Evolutionary conservation across 1,140 invertebrate species (phyloP).

Genomic region (Caenorhabditis tropicalis): DNA sequence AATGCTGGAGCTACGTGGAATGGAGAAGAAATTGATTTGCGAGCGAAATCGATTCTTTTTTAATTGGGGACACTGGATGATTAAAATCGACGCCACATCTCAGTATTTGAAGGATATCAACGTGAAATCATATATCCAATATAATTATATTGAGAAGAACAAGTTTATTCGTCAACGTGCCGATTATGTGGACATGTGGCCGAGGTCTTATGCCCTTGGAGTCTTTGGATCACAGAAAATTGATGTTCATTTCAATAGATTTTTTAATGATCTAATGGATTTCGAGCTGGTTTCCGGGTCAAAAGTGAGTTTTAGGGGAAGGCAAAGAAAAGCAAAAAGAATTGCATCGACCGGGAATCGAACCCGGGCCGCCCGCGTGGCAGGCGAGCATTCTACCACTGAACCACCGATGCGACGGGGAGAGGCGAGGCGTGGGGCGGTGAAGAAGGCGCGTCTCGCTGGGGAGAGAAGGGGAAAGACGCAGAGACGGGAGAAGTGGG

Average conservation of each 20-base stretch:
- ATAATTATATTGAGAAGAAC: conserved; percentile 71
- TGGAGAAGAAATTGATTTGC: conserved; percentile 91
- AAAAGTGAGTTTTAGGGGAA: conserved; percentile 56
- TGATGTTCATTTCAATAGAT: conserved; percentile 86
- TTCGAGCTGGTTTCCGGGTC: conserved; percentile 89
- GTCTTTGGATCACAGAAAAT: conserved; percentile 86
- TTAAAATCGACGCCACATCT: conserved; percentile 62
- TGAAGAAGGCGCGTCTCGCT: too few species aligned
- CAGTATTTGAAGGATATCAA: conserved; percentile 58
- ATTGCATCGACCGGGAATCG: conserved; percentile 84
- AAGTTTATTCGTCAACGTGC: conserved; percentile 62
- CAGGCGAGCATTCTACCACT: conserved; percentile 91
- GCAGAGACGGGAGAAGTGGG: background rate
- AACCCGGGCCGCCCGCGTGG: conserved; percentile 88
- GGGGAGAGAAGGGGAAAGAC: background rate
- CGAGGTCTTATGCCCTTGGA: conserved; percentile 84
- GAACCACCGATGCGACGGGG: conserved; percentile 78
- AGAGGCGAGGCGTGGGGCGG: background rate
- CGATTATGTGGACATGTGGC: conserved; percentile 73
- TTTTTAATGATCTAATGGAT: conserved; percentile 83
- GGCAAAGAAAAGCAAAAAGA: conserved; percentile 58
- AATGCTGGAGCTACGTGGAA: conserved; percentile 85
- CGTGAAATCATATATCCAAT: conserved; percentile 69
- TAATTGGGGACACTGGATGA: conserved; percentile 77
- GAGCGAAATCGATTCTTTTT: conserved; percentile 80